A percentile compares a stretch with the other conserved stretches of the same genome.
Evolutionary conservation across 2,888 invertebrate species (phyloP).

Genomic region (Nowickia ferox): DNA sequence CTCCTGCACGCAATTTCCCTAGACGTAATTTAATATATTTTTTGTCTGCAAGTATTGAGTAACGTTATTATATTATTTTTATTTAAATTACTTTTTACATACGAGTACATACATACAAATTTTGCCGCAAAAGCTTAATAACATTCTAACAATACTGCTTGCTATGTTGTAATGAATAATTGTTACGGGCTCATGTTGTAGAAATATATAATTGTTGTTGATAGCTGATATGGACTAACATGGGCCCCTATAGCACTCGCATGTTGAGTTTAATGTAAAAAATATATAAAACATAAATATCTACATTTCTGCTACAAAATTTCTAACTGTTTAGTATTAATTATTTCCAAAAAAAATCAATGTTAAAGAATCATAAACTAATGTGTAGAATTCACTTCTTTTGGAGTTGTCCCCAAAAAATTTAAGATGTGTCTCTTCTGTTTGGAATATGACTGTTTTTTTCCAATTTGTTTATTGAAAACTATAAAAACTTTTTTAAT

Average conservation of each 20-base stretch:
- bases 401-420: not conserved
- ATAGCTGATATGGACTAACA: not conserved
- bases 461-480: slow-evolving; percentile 22
- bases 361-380: too few species aligned
- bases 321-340: too few species aligned
- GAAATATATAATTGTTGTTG: slow-evolving; percentile 30
- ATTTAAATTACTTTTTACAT: slow-evolving; percentile 6
- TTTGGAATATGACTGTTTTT: not conserved
- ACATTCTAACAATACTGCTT: slow-evolving; percentile 5
- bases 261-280: not conserved
- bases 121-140: slow-evolving; percentile 41
- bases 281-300: not conserved
- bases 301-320: too few species aligned
- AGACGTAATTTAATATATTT: slow-evolving; percentile 33
- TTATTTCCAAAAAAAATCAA: too few species aligned
- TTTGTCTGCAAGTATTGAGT: slow-evolving; percentile 38
- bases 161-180: slow-evolving; percentile 25
- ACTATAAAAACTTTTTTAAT: slow-evolving; percentile 55
- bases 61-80: slow-evolving; percentile 10
- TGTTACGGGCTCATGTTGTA: slow-evolving; percentile 31
- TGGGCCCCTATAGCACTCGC: not conserved
- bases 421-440: not conserved
- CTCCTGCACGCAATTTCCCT: slow-evolving; percentile 28
- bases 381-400: too few species aligned
- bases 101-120: not conserved